Base-by-base conservation (phyloP, 2,797 vertebrate species). In the Myoxocephalus aenaeus region DNA sequence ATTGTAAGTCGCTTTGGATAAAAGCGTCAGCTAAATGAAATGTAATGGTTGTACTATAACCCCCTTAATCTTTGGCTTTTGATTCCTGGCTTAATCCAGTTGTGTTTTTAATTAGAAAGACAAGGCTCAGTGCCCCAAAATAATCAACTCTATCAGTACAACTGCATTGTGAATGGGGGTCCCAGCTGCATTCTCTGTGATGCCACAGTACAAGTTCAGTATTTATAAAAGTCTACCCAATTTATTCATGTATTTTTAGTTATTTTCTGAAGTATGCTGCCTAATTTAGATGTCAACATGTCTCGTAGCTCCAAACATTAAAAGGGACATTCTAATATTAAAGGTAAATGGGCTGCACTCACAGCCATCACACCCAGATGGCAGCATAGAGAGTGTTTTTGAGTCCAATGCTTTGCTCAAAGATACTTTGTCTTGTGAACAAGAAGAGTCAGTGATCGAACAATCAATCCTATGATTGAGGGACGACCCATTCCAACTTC, bases 361-460 rank as follows among this genome's bases (percentile, higher is more conserved):
- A 56, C 18, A 62, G 5, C 40, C 22, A 34, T 70, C 27, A 82
- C 88, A 57, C 0, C 84, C 75, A 90, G 85, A 36, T 90, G 88
- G 82, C 88, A 90, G 88, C 65, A 82, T 12, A 54, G 73, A 54
- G 73, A 70, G 29, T 25, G 9, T 22, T n/a, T 56, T 70, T 5
- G 2, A 7, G 14, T 72, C 50, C 15, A 46, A 32, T 32, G 18
- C 32, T 5, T 75, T 34, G 2, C 17, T 50, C 1, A 6, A 0
- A 4, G 36, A 54, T n/a, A 40, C 15, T 62, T 58, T 5, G n/a
- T 48, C 4, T 38, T 58, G 44, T 20, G 5, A 18, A 50, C 32
- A 50, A 12, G 34, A 67, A 50, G 48, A 70, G 36, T 17, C 13
- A 20, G 27, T 25, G 42, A 65, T 58, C 27, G 71, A 48, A 78